These are phyloP conservation scores for Bombylius major DNA, from an alignment of 2,888 invertebrate genomes.

Conservation along the genomic window DNA sequence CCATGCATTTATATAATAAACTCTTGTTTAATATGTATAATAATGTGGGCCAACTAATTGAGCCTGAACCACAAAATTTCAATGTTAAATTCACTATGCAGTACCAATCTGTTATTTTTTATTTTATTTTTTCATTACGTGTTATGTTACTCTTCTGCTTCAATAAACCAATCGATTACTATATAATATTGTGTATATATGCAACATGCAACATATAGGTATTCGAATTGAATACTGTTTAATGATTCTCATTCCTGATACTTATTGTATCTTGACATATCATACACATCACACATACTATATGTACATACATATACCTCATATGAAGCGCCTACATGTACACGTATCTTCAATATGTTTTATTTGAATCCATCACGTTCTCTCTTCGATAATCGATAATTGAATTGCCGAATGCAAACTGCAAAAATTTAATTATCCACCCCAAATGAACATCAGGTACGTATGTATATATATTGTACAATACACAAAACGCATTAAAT, in stretches of 20 bases:
- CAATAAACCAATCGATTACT: background rate
- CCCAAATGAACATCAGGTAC: background rate
- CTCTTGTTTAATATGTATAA: too few relatives aligned
- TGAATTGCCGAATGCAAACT: conserved; percentile 5
- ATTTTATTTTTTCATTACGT: too few relatives aligned
- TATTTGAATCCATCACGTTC: background rate
- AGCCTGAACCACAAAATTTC: background rate
- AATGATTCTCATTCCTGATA: too few relatives aligned
- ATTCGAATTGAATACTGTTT: too few relatives aligned
- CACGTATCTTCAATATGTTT: background rate
- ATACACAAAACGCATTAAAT: too few relatives aligned
- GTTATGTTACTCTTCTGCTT: too few relatives aligned
- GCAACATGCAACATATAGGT: too few relatives aligned
- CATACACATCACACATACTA: background rate
- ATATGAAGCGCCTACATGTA: background rate
- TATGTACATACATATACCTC: background rate
- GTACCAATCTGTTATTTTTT: too few relatives aligned
- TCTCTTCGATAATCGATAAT: background rate
- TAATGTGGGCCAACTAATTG: background rate
- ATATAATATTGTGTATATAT: background rate
- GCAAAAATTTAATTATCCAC: conserved; percentile 5
- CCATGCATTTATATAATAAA: too few relatives aligned
- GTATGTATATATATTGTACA: background rate
- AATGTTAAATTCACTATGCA: too few relatives aligned
- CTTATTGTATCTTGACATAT: too few relatives aligned